Base-by-base conservation (phyloP, 2,888 invertebrate species). In the Chaetogeoica ovagalla region DNA sequence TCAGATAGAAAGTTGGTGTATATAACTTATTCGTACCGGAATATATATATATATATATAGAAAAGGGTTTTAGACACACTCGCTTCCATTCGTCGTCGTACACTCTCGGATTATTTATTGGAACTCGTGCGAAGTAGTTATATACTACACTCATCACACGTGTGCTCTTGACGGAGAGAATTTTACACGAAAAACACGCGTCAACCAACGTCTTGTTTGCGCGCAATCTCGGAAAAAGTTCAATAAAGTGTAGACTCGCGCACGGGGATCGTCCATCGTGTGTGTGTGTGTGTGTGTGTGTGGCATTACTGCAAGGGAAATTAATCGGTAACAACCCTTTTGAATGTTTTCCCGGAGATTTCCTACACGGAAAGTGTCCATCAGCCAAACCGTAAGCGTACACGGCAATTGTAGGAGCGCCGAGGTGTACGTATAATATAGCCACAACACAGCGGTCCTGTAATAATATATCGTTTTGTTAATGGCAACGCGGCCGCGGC, bases 1-100 rank as follows among this genome's bases (percentile, higher is more conserved):
- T 74, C 74, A 65, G 74, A 75, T 75, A 75, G 57, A 66, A 75
- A 75, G 75, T 75, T 55, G 55, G 55, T n/a, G n/a, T 11, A n/a
- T n/a, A 21, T 48, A 69, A 69, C 69, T 69, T 57, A 60, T 60
- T 60, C 76, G 48, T 37, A 69, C 76, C 76, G 76, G 69, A 77
- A 77, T 68, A 77, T n/a, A n/a, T n/a, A n/a, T n/a, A n/a, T n/a
- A n/a, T n/a, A n/a, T n/a, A n/a, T 30, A 30, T 57, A 19, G 68
- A 69, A 69, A 69, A 77, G 76, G 76, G 69, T 69, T 77, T 75
- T 60, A 9, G 4, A 43, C 30, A 39, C 37, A 21, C 5, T n/a
- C 21, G 21, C 17, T 15, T 1, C 13, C 15, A 55, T 39, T 43
- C 11, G 2, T 43, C 11, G 2, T 30, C 9, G n/a, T 43, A 37